A percentile compares a stretch with the other conserved stretches of the same genome.
These are phyloP conservation scores for Xenopus laevis DNA, from an alignment of 2,113 vertebrate genomes.

Conservation along the genomic window DNA sequence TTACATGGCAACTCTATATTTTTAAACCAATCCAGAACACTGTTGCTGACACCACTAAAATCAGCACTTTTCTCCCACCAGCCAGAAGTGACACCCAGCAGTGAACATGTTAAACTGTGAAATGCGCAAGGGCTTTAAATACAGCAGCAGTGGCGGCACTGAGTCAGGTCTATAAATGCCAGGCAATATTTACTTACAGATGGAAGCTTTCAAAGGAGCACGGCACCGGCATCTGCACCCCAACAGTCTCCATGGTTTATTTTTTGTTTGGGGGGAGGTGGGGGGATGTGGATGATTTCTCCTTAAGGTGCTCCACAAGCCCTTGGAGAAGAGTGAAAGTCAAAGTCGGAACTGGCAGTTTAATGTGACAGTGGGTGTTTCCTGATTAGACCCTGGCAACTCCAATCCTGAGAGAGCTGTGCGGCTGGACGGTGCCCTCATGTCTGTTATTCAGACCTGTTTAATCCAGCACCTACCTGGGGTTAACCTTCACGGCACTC, in stretches of 20 bases:
- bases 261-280: conserved; percentile 18
- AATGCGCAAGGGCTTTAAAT: too few species aligned
- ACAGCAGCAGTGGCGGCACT: too few species aligned
- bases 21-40: too few species aligned
- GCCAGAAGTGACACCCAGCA: too few species aligned
- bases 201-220: conserved; percentile 49
- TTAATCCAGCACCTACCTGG: conserved; percentile 73
- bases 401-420: conserved; percentile 68
- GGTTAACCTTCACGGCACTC: conserved; percentile 10
- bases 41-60: too few species aligned
- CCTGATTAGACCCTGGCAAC: conserved; percentile 76
- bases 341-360: conserved; percentile 68
- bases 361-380: conserved; percentile 66
- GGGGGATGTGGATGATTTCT: conserved; percentile 34
- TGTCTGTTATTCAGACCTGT: conserved; percentile 64
- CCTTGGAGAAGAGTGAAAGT: conserved; percentile 82
- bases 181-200: conserved; percentile 72
- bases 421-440: conserved; percentile 49
- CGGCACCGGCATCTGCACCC: conserved; percentile 77
- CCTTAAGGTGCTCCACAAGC: conserved; percentile 76
- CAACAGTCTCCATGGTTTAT: conserved; percentile 73
- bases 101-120: too few species aligned
- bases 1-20: too few species aligned
- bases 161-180: conserved; percentile 45
- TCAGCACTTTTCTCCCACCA: too few species aligned